A percentile compares a stretch with the other conserved stretches of the same genome.
Evolutionary conservation across 2,888 invertebrate species (phyloP).

Genomic region (Autographa gamma): DNA sequence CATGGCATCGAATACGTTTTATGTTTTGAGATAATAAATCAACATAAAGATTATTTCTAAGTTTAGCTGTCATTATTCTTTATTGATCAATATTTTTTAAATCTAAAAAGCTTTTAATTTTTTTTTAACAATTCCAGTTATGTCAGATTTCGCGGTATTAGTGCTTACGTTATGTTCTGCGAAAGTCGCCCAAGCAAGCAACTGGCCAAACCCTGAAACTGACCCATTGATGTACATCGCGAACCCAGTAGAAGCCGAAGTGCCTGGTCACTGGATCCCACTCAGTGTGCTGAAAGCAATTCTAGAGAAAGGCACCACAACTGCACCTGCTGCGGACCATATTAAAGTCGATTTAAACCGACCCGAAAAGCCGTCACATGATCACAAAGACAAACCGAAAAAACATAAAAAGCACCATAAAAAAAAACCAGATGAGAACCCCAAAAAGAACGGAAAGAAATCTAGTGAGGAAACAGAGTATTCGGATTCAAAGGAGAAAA

Average conservation of each 20-base stretch:
- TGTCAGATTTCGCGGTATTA: background rate
- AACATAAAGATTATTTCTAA: too few relatives aligned
- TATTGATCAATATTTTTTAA: too few relatives aligned
- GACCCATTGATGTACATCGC: conserved; percentile 68
- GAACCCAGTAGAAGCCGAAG: conserved; percentile 74
- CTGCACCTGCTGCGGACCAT: background rate
- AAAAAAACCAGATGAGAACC: background rate
- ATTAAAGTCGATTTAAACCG: background rate
- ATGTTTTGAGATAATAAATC: too few relatives aligned
- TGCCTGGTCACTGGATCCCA: conserved; percentile 80
- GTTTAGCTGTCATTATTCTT: too few relatives aligned
- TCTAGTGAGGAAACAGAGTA: background rate
- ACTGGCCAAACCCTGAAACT: conserved; percentile 29
- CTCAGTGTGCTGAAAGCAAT: conserved; percentile 71
- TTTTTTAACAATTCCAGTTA: conserved; percentile 45
- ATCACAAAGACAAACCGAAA: background rate
- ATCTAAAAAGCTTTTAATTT: too few relatives aligned
- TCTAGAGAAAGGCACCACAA: conserved; percentile 26
- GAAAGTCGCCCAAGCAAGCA: background rate
- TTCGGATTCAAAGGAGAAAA: background rate
- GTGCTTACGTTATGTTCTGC: background rate
- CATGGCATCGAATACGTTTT: too few relatives aligned
- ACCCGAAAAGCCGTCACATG: conserved; percentile 39
- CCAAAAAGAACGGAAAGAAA: background rate
- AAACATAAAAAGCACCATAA: background rate